Conservation (phyloP, 2,797 vertebrate genomes). For the Salmo trutta region DNA sequence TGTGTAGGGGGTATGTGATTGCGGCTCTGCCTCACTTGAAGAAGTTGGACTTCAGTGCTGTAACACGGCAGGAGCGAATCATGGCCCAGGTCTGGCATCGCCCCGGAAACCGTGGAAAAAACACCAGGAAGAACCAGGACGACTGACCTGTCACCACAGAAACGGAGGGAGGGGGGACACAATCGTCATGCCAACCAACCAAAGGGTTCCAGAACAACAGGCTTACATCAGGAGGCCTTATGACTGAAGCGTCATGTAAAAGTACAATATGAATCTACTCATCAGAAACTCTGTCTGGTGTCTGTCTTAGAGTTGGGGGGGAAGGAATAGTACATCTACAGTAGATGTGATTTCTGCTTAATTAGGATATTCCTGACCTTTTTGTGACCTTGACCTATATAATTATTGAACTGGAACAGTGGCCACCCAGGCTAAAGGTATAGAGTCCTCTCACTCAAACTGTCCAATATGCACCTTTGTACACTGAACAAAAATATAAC, state of each 20-base stretch:
- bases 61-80: slow-evolving; percentile 80
- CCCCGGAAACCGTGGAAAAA: slow-evolving; percentile 50
- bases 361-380: not conserved
- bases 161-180: not conserved
- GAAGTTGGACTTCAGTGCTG: slow-evolving; percentile 82
- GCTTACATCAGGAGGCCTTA: not conserved
- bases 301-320: not conserved
- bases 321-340: not conserved
- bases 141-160: slow-evolving; percentile 1
- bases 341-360: not conserved
- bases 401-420: too few species aligned
- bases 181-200: too few species aligned
- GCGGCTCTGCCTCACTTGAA: slow-evolving; percentile 77
- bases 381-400: not conserved
- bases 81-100: slow-evolving; percentile 76
- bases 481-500: too few species aligned
- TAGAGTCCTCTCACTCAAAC: too few species aligned
- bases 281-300: not conserved
- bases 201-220: not conserved
- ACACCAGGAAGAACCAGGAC: slow-evolving; percentile 17
- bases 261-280: not conserved
- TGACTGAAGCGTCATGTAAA: not conserved
- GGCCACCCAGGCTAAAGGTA: too few species aligned
- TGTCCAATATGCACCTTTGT: too few species aligned
- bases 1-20: slow-evolving; percentile 77